Evolutionary conservation across 1,140 invertebrate genomes (phyloP).

Genomic region (Drosophila willistoni): DNA sequence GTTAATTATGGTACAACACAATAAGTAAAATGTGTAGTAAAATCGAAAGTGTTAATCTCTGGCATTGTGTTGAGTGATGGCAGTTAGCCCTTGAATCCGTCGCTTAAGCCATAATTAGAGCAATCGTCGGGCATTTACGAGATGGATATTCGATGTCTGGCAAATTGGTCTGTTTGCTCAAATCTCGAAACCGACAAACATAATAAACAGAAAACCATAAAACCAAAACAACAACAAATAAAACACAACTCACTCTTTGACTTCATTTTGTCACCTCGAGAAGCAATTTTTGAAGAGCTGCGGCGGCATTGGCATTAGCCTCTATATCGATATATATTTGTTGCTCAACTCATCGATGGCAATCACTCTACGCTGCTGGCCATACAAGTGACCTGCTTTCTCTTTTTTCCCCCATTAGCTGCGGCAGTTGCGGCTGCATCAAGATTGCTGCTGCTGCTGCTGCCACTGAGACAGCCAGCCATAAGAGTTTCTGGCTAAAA

Average conservation of each 20-base stretch:
- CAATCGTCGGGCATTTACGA: slow-evolving; percentile 33
- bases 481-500: slow-evolving; percentile 1
- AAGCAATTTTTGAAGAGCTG: slow-evolving; percentile 41
- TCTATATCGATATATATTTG: slow-evolving; percentile 58
- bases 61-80: slow-evolving; percentile 38
- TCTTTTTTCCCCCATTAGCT: slow-evolving; percentile 68
- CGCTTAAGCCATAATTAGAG: slow-evolving; percentile 65
- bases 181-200: slow-evolving; percentile 18
- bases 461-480: slow-evolving; percentile 3
- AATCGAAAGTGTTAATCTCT: slow-evolving; percentile 71
- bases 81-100: neutral
- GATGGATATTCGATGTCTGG: slow-evolving; percentile 29
- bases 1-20: slow-evolving; percentile 67
- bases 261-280: slow-evolving; percentile 72
- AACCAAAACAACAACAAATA: neutral
- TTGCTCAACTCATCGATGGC: slow-evolving; percentile 78
- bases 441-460: slow-evolving; percentile 32
- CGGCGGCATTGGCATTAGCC: slow-evolving; percentile 60
- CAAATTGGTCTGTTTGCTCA: slow-evolving; percentile 48
- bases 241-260: slow-evolving; percentile 42
- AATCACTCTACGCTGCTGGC: slow-evolving; percentile 75
- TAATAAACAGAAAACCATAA: slow-evolving; percentile 23
- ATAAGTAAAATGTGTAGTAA: slow-evolving; percentile 43
- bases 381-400: slow-evolving; percentile 81
- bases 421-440: slow-evolving; percentile 24